Evolutionary conservation across 2,797 vertebrate genomes (phyloP), one percentile per base, ranked within the genome.

Genomic region (Vireo griseus): DNA sequence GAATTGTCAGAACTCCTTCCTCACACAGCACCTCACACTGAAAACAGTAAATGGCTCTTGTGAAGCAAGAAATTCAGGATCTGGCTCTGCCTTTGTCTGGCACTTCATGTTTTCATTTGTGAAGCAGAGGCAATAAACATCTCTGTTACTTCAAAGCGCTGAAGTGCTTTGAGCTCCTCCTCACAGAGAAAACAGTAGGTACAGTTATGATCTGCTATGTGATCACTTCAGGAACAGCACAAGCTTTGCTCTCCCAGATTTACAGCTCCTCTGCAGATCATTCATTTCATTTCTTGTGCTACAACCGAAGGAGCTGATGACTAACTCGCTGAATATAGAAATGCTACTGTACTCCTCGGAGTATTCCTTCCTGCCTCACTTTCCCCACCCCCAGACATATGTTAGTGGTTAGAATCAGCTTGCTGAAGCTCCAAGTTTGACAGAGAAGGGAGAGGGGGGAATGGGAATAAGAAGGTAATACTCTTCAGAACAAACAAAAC

Each of bases 341-440:
- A 97, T 59, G 96, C 97, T 98, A 97, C 97, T 94, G 96, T 96
- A 95, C 92, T 97, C 95, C 97, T 97, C 10, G 14, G 95, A 97
- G 95, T 88, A 86, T 85, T 95, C 90, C 92, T 96, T 92, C 89
- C 61, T 59, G 66, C 68, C 80, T 63, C 95, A 90, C 84, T 79
- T 88, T 94, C 96, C 92, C 80, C 78, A 82, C 52, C 88, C 63
- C 80, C 45, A 92, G 96, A 96, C 98, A 98, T 96, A 85, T 98
- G 97, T 92, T 97, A 97, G 92, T 91, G 85, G 95, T 98, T 98
- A 98, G 86, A 74, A 95, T 62, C 83, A 93, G 95, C 87, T 90
- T 94, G 94, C 92, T 96, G 96, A 94, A 97, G 94, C 94, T 97
- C 83, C 76, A 71, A 79, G 84, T 94, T 95, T 92, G 94, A 91